phyloP scores from a whole-genome alignment of 1,140 invertebrate genomes.

The Pectinophora gossypiella region DNA sequence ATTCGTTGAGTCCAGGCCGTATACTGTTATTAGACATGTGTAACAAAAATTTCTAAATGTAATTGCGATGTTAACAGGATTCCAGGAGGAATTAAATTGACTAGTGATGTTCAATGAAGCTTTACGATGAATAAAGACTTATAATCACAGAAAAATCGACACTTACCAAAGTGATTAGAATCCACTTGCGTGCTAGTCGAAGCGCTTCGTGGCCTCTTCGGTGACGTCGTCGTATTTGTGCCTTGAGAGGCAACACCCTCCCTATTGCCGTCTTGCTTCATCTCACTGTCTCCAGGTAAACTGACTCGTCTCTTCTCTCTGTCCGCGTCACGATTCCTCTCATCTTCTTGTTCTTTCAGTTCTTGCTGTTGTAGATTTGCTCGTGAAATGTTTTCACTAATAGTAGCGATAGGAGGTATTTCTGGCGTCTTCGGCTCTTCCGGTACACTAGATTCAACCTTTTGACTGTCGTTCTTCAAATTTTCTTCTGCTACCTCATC shows the following conservation, averaged over 20 bases:
- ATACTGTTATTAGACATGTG: no score
- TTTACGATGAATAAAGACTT: no score
- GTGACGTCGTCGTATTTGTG: slow-evolving; percentile 70
- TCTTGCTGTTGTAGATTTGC: slow-evolving; percentile 61
- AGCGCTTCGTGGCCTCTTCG: slow-evolving; percentile 83
- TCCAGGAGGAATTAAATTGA: no score
- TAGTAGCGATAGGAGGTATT: slow-evolving; percentile 83
- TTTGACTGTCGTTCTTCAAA: slow-evolving; percentile 58
- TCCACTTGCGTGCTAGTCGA: slow-evolving; percentile 88
- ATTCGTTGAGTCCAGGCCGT: no score
- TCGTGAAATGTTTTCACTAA: slow-evolving; percentile 78
- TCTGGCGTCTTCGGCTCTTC: slow-evolving; percentile 77
- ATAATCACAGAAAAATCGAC: no score
- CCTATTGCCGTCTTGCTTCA: slow-evolving; percentile 62
- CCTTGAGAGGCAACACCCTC: slow-evolving; percentile 54
- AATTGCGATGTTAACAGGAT: no score
- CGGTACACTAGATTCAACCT: slow-evolving; percentile 49
- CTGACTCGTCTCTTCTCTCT: slow-evolving; percentile 78
- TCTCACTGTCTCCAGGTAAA: slow-evolving; percentile 78
- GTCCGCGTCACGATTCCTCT: slow-evolving; percentile 50
- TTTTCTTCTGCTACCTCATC: slow-evolving; percentile 53
- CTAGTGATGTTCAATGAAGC: no score
- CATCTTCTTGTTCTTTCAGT: slow-evolving; percentile 51
- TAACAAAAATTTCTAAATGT: no score
- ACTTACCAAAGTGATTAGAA: slow-evolving; percentile 86